phyloP scores from a whole-genome alignment of 2,888 invertebrate species.

The Aleiodes leptofemur region DNA sequence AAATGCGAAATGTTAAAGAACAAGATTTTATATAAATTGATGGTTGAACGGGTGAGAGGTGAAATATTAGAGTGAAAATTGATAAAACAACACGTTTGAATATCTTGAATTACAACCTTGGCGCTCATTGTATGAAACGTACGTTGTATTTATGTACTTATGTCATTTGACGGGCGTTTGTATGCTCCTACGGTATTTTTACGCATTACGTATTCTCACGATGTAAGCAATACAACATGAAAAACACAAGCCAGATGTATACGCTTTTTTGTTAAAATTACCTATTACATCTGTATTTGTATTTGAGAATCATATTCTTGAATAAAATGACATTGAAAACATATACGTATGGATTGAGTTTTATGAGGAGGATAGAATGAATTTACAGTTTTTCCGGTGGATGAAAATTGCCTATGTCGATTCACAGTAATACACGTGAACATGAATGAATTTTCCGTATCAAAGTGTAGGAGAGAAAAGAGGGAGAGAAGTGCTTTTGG shows the following conservation, averaged over 20 bases:
- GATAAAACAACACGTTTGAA: conserved; percentile 29
- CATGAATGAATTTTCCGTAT: conserved; percentile 53
- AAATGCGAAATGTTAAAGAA: too few species aligned
- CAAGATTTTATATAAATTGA: too few species aligned
- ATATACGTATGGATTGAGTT: neutral
- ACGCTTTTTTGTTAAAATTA: conserved; percentile 22
- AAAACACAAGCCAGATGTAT: conserved; percentile 30
- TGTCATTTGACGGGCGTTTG: conserved; percentile 51
- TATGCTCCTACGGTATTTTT: conserved; percentile 54
- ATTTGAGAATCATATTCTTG: conserved; percentile 36
- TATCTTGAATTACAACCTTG: conserved; percentile 30
- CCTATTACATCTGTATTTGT: conserved; percentile 28
- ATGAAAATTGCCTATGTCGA: neutral
- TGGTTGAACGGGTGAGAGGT: neutral
- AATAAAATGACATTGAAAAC: conserved; percentile 24
- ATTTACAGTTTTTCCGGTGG: too few species aligned
- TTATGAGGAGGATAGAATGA: neutral
- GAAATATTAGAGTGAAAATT: conserved; percentile 7
- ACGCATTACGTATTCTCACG: conserved; percentile 55
- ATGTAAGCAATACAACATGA: conserved; percentile 48
- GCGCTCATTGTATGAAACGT: conserved; percentile 28
- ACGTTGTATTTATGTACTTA: conserved; percentile 53
- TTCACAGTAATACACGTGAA: conserved; percentile 34
- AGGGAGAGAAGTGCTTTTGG: conserved; percentile 49
- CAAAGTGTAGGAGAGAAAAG: conserved; percentile 14